Evolutionary conservation across 2,888 invertebrate species (phyloP).

Genomic region (Synanthedon formicaeformis): DNA sequence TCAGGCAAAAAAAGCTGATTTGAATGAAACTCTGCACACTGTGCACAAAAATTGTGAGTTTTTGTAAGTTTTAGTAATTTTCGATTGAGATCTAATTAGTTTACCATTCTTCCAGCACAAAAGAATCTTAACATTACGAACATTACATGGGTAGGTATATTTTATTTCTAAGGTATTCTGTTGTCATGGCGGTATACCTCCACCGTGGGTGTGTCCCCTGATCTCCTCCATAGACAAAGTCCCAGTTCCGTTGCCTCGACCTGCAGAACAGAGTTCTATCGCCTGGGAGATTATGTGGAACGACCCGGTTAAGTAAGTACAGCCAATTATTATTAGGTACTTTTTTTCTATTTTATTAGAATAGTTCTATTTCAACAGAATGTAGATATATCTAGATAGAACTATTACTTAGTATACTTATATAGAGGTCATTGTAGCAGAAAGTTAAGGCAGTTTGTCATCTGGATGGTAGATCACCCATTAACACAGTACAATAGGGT

Average conservation of each 20-base stretch:
- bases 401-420: background rate
- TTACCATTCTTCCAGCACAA: no score
- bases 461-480: no score
- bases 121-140: conserved; percentile 1
- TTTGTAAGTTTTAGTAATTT: no score
- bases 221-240: conserved; percentile 74
- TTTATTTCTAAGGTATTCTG: conserved; percentile 73
- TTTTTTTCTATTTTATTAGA: background rate
- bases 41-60: no score
- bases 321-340: no score
- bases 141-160: no score
- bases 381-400: background rate
- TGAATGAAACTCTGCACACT: no score
- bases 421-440: no score
- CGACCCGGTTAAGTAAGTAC: conserved; percentile 72
- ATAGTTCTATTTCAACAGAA: background rate
- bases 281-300: conserved; percentile 87
- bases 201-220: conserved; percentile 74
- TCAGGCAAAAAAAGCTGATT: no score
- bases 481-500: background rate
- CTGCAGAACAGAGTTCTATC: conserved; percentile 76
- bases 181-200: conserved; percentile 83
- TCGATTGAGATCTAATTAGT: no score
- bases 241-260: conserved; percentile 73
- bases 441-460: no score